Percentiles rank a stretch among this genome's conserved stretches.
These are phyloP conservation scores for Eristalis intricaria DNA, from an alignment of 2,888 invertebrate species.

Conservation along the genomic window DNA sequence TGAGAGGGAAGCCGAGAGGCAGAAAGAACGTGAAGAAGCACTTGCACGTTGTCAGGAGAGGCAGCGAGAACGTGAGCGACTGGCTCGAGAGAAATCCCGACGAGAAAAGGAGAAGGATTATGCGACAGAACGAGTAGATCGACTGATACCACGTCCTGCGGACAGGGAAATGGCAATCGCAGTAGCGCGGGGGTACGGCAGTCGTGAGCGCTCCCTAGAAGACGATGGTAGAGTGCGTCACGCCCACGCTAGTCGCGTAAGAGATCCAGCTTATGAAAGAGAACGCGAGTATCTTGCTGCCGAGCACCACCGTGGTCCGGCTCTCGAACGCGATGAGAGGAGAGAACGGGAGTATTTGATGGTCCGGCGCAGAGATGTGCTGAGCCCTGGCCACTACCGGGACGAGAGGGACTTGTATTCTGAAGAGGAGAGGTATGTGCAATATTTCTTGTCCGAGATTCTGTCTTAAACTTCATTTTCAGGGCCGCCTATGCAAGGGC, in stretches of 20 bases:
- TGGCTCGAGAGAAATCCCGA: slow-evolving; percentile 81
- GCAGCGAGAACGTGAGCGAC: slow-evolving; percentile 83
- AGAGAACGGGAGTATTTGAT: slow-evolving; percentile 77
- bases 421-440: slow-evolving; percentile 77
- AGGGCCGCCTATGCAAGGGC: slow-evolving; percentile 77
- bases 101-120: slow-evolving; percentile 81
- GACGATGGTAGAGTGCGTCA: slow-evolving; percentile 74
- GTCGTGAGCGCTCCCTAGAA: slow-evolving; percentile 79
- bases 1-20: slow-evolving; percentile 83
- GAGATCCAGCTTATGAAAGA: slow-evolving; percentile 78
- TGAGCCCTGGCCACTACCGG: slow-evolving; percentile 79
- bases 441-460: background rate
- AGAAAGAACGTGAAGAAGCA: slow-evolving; percentile 86
- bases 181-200: slow-evolving; percentile 80
- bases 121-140: slow-evolving; percentile 81
- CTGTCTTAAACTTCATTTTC: slow-evolving; percentile 29
- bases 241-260: slow-evolving; percentile 40
- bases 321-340: slow-evolving; percentile 77
- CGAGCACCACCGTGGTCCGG: slow-evolving; percentile 75
- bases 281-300: slow-evolving; percentile 76
- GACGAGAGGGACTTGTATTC: slow-evolving; percentile 78
- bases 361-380: slow-evolving; percentile 77
- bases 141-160: slow-evolving; percentile 85
- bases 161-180: slow-evolving; percentile 85
- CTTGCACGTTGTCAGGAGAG: slow-evolving; percentile 86